phyloP scores from a whole-genome alignment of 2,888 invertebrate genomes.

The Chalcis sispes region DNA sequence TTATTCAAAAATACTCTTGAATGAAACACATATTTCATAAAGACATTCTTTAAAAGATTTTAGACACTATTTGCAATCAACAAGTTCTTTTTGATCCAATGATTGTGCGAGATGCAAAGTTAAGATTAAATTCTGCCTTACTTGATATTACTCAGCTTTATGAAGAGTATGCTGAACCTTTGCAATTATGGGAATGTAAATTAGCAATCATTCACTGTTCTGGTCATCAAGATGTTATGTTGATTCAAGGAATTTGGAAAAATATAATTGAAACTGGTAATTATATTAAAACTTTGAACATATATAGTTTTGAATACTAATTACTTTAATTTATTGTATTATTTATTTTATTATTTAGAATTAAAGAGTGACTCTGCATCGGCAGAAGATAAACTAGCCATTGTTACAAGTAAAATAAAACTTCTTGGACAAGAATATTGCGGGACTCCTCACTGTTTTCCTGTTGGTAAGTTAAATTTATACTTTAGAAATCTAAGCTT shows the following conservation, averaged over 20 bases:
- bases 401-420: slow-evolving; percentile 87
- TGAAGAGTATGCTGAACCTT: slow-evolving; percentile 93
- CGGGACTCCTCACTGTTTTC: slow-evolving; percentile 91
- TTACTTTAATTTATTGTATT: slow-evolving; percentile 9
- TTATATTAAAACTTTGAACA: too few relatives aligned
- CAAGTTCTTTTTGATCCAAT: slow-evolving; percentile 67
- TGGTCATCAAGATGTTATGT: slow-evolving; percentile 90
- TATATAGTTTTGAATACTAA: too few relatives aligned
- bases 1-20: not conserved
- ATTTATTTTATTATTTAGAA: slow-evolving; percentile 74
- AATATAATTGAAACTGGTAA: slow-evolving; percentile 82
- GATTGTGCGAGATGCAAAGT: slow-evolving; percentile 79
- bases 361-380: slow-evolving; percentile 77
- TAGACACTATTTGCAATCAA: slow-evolving; percentile 81
- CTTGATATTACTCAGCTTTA: slow-evolving; percentile 89
- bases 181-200: slow-evolving; percentile 94
- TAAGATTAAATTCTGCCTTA: slow-evolving; percentile 87
- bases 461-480: slow-evolving; percentile 81
- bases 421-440: slow-evolving; percentile 87
- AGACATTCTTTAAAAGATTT: slow-evolving; percentile 75
- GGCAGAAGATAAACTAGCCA: slow-evolving; percentile 81
- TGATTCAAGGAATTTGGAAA: slow-evolving; percentile 95
- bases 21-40: not conserved
- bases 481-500: not conserved
- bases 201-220: slow-evolving; percentile 96